Percentiles rank a stretch among this genome's conserved stretches.
Evolutionary conservation across 2,113 vertebrate species (phyloP).

Genomic region (Balaenoptera acutorostrata): DNA sequence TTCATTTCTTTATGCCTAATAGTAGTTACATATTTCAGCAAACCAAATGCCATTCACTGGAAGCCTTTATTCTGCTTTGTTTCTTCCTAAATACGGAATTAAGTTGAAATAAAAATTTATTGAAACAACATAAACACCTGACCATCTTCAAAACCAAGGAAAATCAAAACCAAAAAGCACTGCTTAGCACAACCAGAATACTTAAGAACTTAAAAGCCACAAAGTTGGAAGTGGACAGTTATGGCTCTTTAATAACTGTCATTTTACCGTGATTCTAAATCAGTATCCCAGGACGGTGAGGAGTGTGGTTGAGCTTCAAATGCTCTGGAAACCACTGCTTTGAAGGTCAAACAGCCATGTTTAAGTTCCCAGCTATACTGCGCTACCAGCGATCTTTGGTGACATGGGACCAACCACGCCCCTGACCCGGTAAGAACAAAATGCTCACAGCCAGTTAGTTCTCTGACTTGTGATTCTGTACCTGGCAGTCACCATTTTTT

Average conservation of each 20-base stretch:
- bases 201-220: not conserved
- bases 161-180: not conserved
- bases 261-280: not conserved
- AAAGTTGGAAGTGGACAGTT: not conserved
- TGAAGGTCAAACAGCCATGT: not conserved
- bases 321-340: not conserved
- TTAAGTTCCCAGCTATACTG: not conserved
- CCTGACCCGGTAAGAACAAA: not conserved
- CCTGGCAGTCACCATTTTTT: not conserved
- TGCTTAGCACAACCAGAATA: not conserved
- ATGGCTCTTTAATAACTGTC: not conserved
- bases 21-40: not conserved
- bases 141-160: not conserved
- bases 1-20: not conserved
- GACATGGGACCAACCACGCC: not conserved
- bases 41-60: not conserved
- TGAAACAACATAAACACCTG: not conserved
- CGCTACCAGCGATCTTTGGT: fast-evolving
- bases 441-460: not conserved
- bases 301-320: not conserved
- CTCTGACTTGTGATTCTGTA: not conserved
- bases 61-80: not conserved
- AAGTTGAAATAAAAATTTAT: conserved; percentile 33
- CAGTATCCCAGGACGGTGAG: too few species aligned
- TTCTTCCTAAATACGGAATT: not conserved